Percentiles rank a stretch among this genome's conserved stretches.
Conservation (phyloP, 2,888 invertebrate genomes). For the Orthosia incerta region DNA sequence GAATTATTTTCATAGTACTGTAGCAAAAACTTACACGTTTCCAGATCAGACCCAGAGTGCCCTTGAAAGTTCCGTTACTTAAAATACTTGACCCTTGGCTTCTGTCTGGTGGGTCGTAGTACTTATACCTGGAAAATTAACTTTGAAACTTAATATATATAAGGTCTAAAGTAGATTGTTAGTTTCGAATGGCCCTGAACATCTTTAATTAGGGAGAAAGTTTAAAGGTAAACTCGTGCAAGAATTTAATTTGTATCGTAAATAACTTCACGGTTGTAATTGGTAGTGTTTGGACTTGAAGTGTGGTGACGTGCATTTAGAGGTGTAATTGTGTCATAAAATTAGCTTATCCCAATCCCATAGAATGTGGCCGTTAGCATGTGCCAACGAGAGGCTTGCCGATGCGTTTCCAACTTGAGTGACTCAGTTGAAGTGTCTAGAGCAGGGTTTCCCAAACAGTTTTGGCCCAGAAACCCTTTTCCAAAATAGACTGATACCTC, state of each 20-base stretch:
- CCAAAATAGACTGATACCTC: too few species aligned
- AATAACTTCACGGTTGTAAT: slow-evolving; percentile 34
- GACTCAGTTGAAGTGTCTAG: too few species aligned
- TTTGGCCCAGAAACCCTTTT: too few species aligned
- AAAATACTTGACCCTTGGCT: slow-evolving; percentile 93
- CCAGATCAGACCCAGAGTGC: slow-evolving; percentile 93
- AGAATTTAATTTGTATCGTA: slow-evolving; percentile 45
- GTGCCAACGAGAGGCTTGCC: background rate
- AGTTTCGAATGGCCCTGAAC: slow-evolving; percentile 31
- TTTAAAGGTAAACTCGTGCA: slow-evolving; percentile 17
- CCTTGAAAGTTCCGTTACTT: slow-evolving; percentile 93
- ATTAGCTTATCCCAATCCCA: background rate
- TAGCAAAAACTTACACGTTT: slow-evolving; percentile 89
- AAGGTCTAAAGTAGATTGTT: slow-evolving; percentile 18
- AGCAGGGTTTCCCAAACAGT: too few species aligned
- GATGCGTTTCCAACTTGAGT: background rate
- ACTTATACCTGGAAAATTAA: slow-evolving; percentile 89
- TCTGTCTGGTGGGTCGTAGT: slow-evolving; percentile 94
- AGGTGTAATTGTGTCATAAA: slow-evolving; percentile 1
- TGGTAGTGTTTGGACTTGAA: slow-evolving; percentile 16
- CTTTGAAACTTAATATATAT: background rate
- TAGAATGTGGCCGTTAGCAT: background rate
- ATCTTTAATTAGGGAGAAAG: slow-evolving; percentile 46
- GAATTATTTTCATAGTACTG: slow-evolving; percentile 15
- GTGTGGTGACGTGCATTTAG: background rate